Conservation (phyloP, 1,140 invertebrate species). For the Potamilus streckersoni region DNA sequence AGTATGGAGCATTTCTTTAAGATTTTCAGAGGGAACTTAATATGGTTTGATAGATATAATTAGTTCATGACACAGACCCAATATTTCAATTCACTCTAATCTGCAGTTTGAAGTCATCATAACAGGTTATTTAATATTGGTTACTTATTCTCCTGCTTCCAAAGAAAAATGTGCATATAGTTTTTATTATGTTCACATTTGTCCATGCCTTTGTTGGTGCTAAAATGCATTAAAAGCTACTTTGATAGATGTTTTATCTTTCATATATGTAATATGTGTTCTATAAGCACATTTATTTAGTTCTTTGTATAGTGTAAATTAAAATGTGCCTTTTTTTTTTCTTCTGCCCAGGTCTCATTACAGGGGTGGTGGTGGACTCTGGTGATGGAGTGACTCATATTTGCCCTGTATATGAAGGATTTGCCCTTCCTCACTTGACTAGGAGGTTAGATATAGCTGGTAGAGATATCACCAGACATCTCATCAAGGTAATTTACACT, state of each 20-base stretch:
- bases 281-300: too few relatives aligned
- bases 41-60: too few relatives aligned
- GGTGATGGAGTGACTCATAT: constrained; percentile 99
- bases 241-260: neutral
- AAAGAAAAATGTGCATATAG: too few relatives aligned
- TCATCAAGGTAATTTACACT: constrained; percentile 86
- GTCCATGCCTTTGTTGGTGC: too few relatives aligned
- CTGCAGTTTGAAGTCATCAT: too few relatives aligned
- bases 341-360: constrained; percentile 77
- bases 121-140: neutral
- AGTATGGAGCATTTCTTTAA: too few relatives aligned
- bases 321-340: neutral
- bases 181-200: too few relatives aligned
- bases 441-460: constrained; percentile 96
- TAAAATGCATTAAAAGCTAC: too few relatives aligned
- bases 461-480: constrained; percentile 96
- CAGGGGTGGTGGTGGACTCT: constrained; percentile 98
- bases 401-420: constrained; percentile 99
- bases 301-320: neutral
- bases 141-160: neutral
- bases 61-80: too few relatives aligned
- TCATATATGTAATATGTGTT: neutral
- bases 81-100: too few relatives aligned
- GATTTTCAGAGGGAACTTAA: too few relatives aligned
- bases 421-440: constrained; percentile 94